Base-by-base conservation (phyloP, 2,797 vertebrate genomes). In the Betta splendens region DNA sequence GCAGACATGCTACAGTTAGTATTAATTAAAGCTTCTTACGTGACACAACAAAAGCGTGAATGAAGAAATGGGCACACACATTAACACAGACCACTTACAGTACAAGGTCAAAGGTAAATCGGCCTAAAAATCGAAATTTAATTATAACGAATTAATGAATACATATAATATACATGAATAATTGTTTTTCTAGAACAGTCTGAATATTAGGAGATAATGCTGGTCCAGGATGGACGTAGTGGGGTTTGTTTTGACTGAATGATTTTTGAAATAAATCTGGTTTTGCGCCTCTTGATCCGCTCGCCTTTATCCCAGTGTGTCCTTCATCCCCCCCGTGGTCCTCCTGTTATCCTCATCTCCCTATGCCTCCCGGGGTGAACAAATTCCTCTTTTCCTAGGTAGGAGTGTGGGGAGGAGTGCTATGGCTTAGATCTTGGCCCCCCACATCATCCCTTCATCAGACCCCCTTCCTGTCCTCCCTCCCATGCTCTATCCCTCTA, bases 321-420 rank as follows among this genome's bases (percentile, higher is more conserved):
- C 74, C 58, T 63, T 60, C 64, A 42, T 68, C 42, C 47, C 38
- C 28, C 18, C 32, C 28, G 75, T 79, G 73, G 75, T 85, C 79
- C 72, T 80, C 83, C 81, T 77, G 75, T 68, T 77, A 79, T 68
- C 68, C 77, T 85, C 74, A 59, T 73, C 70, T 74, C 71, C 75
- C 69, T 69, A 56, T 79, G 79, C 85, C 87, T 87, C 89, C 85
- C 12, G 83, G 80, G 80, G 86, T 82, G 85, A 81, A 77, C 84
- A 91, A 91, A 90, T 91, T 89, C 88, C 66, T 75, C 89, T 90
- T 89, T 90, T 91, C 85, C 87, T 74, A 82, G 86, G 84, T 87
- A 89, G 87, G 82, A 87, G 87, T 77, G 64, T 70, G 83, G 84
- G 83, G 84, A 88, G 81, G 84, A 90, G 89, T 85, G 83, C 70